phyloP scores from a whole-genome alignment of 1,140 invertebrate species.

The Aphis craccivora region DNA sequence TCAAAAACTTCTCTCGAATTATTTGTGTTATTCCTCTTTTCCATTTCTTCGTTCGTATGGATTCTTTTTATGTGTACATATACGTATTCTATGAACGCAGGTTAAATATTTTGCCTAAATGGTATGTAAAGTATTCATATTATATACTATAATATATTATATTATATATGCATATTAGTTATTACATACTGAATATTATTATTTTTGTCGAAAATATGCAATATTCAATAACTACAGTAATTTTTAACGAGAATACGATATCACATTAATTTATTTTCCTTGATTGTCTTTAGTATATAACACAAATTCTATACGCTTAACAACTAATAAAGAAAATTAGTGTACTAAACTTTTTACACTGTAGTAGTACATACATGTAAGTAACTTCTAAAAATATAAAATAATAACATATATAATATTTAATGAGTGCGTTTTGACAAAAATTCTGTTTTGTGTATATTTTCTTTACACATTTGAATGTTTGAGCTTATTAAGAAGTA shows the following conservation, averaged over 20 bases:
- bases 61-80: background rate
- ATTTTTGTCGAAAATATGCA: background rate
- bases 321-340: too few relatives aligned
- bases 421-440: too few relatives aligned
- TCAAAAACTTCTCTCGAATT: conserved; percentile 36
- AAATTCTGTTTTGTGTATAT: too few relatives aligned
- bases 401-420: too few relatives aligned
- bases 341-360: too few relatives aligned
- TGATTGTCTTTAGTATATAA: background rate
- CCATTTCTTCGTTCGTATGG: background rate
- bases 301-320: too few relatives aligned
- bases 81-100: background rate
- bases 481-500: too few relatives aligned
- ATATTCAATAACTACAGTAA: too few relatives aligned
- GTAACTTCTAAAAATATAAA: too few relatives aligned
- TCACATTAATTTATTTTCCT: background rate
- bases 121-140: background rate
- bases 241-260: background rate
- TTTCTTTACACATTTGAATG: too few relatives aligned
- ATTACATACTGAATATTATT: background rate
- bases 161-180: background rate
- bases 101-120: background rate
- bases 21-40: background rate
- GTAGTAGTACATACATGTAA: too few relatives aligned
- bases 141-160: too few relatives aligned